Conservation (phyloP, 2,888 invertebrate species). For the Caenorhabditis virilis region DNA sequence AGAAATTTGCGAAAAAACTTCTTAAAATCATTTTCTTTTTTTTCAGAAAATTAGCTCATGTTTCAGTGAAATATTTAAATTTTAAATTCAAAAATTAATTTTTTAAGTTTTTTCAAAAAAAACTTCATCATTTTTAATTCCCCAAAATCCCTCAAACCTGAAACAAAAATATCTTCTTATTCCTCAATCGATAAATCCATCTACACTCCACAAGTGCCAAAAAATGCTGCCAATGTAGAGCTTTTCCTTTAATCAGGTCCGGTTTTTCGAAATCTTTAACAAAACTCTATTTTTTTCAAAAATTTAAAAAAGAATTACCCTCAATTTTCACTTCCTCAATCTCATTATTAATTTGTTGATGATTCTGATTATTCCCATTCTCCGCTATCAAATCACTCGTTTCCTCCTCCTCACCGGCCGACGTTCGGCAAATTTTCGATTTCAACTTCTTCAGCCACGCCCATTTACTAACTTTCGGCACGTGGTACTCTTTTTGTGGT, state of each 20-base stretch:
- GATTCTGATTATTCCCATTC: constrained; percentile 7
- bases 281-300: constrained; percentile 3
- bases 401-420: neutral
- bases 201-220: constrained; percentile 56
- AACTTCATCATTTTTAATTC: neutral
- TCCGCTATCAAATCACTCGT: constrained; percentile 1
- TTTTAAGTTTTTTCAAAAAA: neutral
- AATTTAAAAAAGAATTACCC: constrained; percentile 6
- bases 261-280: constrained; percentile 46
- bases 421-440: neutral
- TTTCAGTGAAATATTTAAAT: neutral
- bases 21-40: too few species aligned
- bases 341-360: constrained; percentile 17
- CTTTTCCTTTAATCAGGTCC: constrained; percentile 22
- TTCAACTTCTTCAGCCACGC: constrained; percentile 9
- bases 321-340: constrained; percentile 26
- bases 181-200: constrained; percentile 49
- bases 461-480: constrained; percentile 31
- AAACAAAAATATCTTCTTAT: constrained; percentile 46
- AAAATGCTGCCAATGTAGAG: constrained; percentile 43
- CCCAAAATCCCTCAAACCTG: constrained; percentile 8
- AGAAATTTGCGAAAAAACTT: too few species aligned
- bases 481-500: constrained; percentile 53
- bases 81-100: constrained; percentile 8
- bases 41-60: too few species aligned